Percentiles rank a stretch among this genome's conserved stretches.
These are phyloP conservation scores for Tyrophagus putrescentiae DNA, from an alignment of 1,140 invertebrate species.

Conservation along the genomic window DNA sequence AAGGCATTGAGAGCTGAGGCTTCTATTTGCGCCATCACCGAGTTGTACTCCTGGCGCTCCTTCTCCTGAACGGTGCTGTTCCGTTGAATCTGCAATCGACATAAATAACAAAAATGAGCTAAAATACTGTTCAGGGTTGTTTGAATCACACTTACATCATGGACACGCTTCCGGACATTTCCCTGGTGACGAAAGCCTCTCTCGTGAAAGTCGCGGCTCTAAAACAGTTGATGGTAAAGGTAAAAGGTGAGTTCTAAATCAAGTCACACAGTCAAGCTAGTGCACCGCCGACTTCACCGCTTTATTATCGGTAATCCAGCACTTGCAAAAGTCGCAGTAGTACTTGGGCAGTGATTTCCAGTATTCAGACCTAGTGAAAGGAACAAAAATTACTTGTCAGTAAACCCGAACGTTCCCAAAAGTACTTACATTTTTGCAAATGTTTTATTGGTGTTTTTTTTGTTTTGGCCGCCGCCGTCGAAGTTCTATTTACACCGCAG, in stretches of 20 bases:
- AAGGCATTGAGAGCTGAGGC: slow-evolving; percentile 65
- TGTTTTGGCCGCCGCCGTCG: too few species aligned
- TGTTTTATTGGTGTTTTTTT: not conserved
- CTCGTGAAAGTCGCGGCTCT: slow-evolving; percentile 90
- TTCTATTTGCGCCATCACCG: slow-evolving; percentile 75
- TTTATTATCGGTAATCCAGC: slow-evolving; percentile 94
- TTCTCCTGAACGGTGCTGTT: slow-evolving; percentile 62
- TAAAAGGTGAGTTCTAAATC: slow-evolving; percentile 13
- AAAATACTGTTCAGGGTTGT: slow-evolving; percentile 16
- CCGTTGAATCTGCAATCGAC: slow-evolving; percentile 40
- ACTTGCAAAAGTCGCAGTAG: slow-evolving; percentile 94
- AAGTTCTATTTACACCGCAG: too few species aligned
- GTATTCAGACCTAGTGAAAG: slow-evolving; percentile 58
- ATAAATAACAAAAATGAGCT: slow-evolving; percentile 4
- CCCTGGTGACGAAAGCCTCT: slow-evolving; percentile 81
- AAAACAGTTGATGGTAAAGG: slow-evolving; percentile 30
- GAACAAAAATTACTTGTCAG: slow-evolving; percentile 5
- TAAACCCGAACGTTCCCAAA: not conserved
- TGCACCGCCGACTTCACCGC: slow-evolving; percentile 48
- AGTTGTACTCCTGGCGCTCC: slow-evolving; percentile 55
- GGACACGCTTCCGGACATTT: slow-evolving; percentile 72
- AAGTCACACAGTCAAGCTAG: not conserved
- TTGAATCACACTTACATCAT: slow-evolving; percentile 36
- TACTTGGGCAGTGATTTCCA: slow-evolving; percentile 92
- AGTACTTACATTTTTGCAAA: not conserved